These are phyloP conservation scores for Athripsodes cinereus DNA, from an alignment of 2,888 invertebrate species.

Conservation along the genomic window DNA sequence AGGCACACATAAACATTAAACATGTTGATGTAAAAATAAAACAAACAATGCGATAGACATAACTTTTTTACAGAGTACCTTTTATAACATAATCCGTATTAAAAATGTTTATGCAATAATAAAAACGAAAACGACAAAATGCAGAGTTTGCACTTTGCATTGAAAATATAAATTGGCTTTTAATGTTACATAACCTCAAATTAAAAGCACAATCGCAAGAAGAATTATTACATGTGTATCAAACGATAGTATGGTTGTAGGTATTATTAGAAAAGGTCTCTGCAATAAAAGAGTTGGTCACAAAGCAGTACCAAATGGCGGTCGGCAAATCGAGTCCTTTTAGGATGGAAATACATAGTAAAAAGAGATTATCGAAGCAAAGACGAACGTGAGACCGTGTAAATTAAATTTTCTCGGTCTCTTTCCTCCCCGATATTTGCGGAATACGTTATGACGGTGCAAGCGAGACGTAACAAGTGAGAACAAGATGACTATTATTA, in stretches of 20 bases:
- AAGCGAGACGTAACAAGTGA: too few species aligned
- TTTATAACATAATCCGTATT: too few species aligned
- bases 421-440: not conserved
- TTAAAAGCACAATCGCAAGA: not conserved
- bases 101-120: too few species aligned
- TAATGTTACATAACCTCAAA: too few species aligned
- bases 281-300: not conserved
- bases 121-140: too few species aligned
- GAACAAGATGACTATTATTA: not conserved
- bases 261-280: not conserved
- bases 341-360: conserved; percentile 27
- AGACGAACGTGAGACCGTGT: conserved; percentile 25
- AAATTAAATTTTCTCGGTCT: conserved; percentile 25
- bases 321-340: conserved; percentile 19
- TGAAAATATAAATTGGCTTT: too few species aligned
- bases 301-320: not conserved
- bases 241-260: not conserved
- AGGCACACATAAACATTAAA: too few species aligned
- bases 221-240: not conserved
- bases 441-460: not conserved
- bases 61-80: too few species aligned
- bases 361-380: conserved; percentile 18
- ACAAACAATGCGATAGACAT: too few species aligned
- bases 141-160: too few species aligned
- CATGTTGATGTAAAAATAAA: too few species aligned